These are phyloP conservation scores for Yponomeuta sedellus DNA, from an alignment of 2,888 invertebrate genomes.

Conservation along the genomic window DNA sequence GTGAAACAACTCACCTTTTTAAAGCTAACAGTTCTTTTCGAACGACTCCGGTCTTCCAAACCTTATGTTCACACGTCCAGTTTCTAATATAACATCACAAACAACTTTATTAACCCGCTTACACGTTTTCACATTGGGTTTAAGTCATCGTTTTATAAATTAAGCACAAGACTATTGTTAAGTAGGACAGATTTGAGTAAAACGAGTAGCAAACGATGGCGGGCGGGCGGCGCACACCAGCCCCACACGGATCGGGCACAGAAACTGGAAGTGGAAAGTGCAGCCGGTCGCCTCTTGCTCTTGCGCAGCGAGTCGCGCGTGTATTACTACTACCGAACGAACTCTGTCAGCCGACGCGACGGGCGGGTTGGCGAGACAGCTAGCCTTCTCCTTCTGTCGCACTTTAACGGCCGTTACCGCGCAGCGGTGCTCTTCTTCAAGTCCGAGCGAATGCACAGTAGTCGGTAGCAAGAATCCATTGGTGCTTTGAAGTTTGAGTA, in stretches of 20 bases:
- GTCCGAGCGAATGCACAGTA: constrained; percentile 61
- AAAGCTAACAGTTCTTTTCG: constrained; percentile 69
- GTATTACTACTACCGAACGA: constrained; percentile 58
- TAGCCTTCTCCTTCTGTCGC: constrained; percentile 9
- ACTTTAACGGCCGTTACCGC: constrained; percentile 20
- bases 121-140: constrained; percentile 44
- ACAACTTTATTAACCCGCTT: constrained; percentile 43
- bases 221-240: constrained; percentile 59
- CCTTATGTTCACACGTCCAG: constrained; percentile 39
- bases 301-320: constrained; percentile 46
- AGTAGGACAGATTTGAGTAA: constrained; percentile 44
- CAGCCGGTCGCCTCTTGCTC: constrained; percentile 48
- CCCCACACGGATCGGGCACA: constrained; percentile 61
- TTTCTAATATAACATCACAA: constrained; percentile 46
- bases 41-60: constrained; percentile 49
- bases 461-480: constrained; percentile 56
- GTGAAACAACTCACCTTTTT: constrained; percentile 70
- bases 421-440: constrained; percentile 31
- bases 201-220: constrained; percentile 55
- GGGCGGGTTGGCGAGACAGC: constrained; percentile 53
- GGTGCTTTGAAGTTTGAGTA: constrained; percentile 30
- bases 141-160: constrained; percentile 54
- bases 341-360: constrained; percentile 38
- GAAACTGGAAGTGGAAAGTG: constrained; percentile 67
- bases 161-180: constrained; percentile 36